Percentiles rank a stretch among this genome's conserved stretches.
Evolutionary conservation across 2,113 vertebrate genomes (phyloP).

Genomic region (Thymallus thymallus): DNA sequence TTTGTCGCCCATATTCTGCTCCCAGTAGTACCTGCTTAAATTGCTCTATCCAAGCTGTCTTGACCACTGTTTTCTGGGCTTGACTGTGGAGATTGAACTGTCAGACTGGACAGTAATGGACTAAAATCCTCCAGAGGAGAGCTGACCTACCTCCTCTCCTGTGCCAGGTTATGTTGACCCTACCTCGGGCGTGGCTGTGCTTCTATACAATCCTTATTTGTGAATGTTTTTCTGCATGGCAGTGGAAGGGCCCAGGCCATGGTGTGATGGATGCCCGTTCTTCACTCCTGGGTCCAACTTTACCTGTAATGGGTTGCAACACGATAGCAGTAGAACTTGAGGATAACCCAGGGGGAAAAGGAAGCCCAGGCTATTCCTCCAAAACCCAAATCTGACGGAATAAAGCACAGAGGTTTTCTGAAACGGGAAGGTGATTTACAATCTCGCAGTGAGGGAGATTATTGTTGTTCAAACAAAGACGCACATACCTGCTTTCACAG

Average conservation of each 20-base stretch:
- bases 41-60: neutral
- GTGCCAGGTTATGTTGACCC: conserved; percentile 18
- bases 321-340: conserved; percentile 58
- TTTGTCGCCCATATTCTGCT: too few relatives aligned
- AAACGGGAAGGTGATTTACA: neutral
- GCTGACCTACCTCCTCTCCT: neutral
- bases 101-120: conserved; percentile 38
- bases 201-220: conserved; percentile 12
- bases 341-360: conserved; percentile 49
- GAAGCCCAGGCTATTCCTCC: conserved; percentile 13
- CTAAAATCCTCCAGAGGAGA: conserved; percentile 23
- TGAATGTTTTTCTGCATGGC: conserved; percentile 19
- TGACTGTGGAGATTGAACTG: conserved; percentile 32
- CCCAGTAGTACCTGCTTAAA: too few relatives aligned
- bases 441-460: neutral
- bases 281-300: conserved; percentile 44
- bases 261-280: conserved; percentile 62
- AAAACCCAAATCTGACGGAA: conserved; percentile 40
- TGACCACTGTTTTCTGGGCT: neutral
- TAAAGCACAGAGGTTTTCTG: conserved; percentile 28
- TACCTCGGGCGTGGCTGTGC: conserved; percentile 40
- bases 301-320: conserved; percentile 73
- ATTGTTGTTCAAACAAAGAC: neutral
- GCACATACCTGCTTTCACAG: too few relatives aligned
- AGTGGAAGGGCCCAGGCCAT: conserved; percentile 25